These are phyloP conservation scores for Chaetops frenatus DNA, from an alignment of 2,113 vertebrate genomes.

Conservation along the genomic window DNA sequence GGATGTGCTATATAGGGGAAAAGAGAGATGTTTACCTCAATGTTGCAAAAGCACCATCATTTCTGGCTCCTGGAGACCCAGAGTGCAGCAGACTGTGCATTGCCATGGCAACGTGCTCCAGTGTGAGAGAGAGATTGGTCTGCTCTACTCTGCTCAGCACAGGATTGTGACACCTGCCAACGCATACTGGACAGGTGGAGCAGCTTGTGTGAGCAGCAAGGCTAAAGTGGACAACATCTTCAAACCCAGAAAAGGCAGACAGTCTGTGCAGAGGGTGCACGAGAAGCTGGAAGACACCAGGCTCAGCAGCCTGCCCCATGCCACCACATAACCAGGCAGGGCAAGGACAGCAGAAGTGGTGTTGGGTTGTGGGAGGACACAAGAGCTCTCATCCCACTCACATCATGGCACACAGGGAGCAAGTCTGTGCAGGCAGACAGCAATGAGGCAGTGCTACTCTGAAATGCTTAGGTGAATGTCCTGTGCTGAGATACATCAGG, in stretches of 20 bases:
- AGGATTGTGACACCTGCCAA: background rate
- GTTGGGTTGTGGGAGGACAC: fast-evolving
- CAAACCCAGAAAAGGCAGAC: background rate
- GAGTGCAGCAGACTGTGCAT: constrained; percentile 40
- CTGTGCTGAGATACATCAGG: fast-evolving
- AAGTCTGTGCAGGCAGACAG: fast-evolving
- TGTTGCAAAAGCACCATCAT: constrained; percentile 36
- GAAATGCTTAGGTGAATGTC: fast-evolving
- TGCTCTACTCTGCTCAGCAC: background rate
- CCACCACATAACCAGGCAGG: background rate
- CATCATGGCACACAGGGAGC: fast-evolving
- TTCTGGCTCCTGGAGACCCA: constrained; percentile 51
- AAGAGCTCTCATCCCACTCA: background rate
- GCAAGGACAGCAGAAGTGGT: background rate
- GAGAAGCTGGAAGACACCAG: fast-evolving
- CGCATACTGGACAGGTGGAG: background rate
- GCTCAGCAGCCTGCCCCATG: background rate
- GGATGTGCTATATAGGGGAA: background rate
- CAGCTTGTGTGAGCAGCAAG: background rate
- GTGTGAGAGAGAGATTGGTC: background rate
- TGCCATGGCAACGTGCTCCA: constrained; percentile 47
- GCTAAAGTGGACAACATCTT: background rate
- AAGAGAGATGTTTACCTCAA: constrained; percentile 28
- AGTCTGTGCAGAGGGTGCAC: background rate
- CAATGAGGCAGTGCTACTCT: fast-evolving